Base-by-base conservation (phyloP, 2,888 invertebrate species). In the Iphiclides podalirius region DNA sequence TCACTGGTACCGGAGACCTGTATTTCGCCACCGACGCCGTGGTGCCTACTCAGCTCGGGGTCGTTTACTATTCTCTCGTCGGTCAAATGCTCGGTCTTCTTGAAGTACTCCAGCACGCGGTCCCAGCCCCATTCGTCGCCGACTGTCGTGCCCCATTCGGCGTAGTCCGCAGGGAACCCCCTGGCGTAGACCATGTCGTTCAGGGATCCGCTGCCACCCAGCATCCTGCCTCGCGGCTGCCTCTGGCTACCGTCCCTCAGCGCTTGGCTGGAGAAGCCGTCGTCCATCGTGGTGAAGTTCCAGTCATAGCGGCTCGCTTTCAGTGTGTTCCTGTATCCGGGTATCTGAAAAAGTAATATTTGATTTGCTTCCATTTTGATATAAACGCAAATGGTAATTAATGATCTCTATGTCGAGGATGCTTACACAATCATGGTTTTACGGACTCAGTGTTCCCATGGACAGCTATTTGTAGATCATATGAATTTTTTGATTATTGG, bases 181-280 rank as follows among this genome's bases (percentile, higher is more conserved):
- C 86, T 65, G 1, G 83, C 61, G 58, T 86, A 85, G 7, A 86
- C 67, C 84, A 85, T 83, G 62, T 79, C 79, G 51, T 82, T 84
- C 47, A 83, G 57, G 16, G 83, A 79, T 33, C 83, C 83, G 52
- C 66, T 74, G 34, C 86, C 85, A 0, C 85, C 85, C 6, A 87
- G 67, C 75, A 83, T 70, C 55, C 59, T 75, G 9, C 82, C 85
- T 0, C 85, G 74, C 0, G 81, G 82, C 53, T 80, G 84, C 14
- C 59, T 59, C 63, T 80, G 75, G 0, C 59, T 62, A 2, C 81
- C 79, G 1, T 55, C 66, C 1, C 40, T 49, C 17, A 83, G 61
- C 0, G 72, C 73, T 48, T 81, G 83, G 36, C 85, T 75, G 0
- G 80, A 64, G 28, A 52, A 48, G 1, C 63, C 53, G 39, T 83